phyloP scores from a whole-genome alignment of 2,797 vertebrate species.

The Dromococcyx pavoninus region DNA sequence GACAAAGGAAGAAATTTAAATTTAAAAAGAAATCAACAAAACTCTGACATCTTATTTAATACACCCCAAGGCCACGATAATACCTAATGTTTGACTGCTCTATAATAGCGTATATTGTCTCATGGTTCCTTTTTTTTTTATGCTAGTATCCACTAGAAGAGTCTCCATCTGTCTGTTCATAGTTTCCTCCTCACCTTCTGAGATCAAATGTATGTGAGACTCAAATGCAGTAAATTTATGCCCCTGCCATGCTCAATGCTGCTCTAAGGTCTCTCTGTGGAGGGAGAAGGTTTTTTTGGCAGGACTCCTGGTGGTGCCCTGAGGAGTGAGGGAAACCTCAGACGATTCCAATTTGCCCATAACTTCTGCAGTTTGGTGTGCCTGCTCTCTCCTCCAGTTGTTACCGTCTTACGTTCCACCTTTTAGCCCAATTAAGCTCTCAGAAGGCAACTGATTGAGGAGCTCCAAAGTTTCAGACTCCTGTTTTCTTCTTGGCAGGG shows the following conservation, averaged over 20 bases:
- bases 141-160: neutral
- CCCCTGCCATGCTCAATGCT: neutral
- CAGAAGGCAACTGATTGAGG: neutral
- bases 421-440: neutral
- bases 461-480: neutral
- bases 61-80: neutral
- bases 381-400: rapidly evolving
- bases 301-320: no score
- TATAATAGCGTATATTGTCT: neutral
- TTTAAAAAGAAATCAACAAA: neutral
- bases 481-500: neutral
- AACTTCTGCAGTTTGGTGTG: neutral
- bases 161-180: neutral
- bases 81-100: neutral
- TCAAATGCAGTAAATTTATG: neutral
- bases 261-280: neutral
- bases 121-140: neutral
- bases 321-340: neutral
- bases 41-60: neutral
- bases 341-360: neutral
- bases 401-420: neutral
- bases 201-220: neutral
- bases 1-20: neutral
- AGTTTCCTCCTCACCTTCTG: neutral
- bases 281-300: neutral